Percentiles rank a stretch among this genome's conserved stretches.
Evolutionary conservation across 1,140 invertebrate genomes (phyloP).

Genomic region (Cotesia typhae): DNA sequence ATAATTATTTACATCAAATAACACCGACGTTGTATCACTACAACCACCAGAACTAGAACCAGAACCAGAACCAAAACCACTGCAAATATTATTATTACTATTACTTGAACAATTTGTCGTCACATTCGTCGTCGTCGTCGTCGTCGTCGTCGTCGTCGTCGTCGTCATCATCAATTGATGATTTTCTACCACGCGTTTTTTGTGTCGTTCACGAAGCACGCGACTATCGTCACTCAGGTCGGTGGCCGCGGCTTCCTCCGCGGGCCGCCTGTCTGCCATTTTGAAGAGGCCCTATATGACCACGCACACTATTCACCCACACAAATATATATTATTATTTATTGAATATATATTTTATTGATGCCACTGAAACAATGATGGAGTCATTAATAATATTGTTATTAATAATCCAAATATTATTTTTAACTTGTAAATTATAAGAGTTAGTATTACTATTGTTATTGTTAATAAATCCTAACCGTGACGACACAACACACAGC

Average conservation of each 20-base stretch:
- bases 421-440: too few relatives aligned
- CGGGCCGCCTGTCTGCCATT: slow-evolving; percentile 60
- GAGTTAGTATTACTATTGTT: neutral
- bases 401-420: neutral
- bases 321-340: slow-evolving; percentile 1
- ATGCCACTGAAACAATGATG: neutral
- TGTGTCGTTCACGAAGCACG: slow-evolving; percentile 52
- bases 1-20: slow-evolving; percentile 8
- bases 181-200: slow-evolving; percentile 41
- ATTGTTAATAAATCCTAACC: neutral
- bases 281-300: slow-evolving; percentile 42
- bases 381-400: too few relatives aligned
- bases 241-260: slow-evolving; percentile 49
- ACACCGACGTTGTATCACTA: slow-evolving; percentile 7
- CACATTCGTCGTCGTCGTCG: too few relatives aligned
- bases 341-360: too few relatives aligned
- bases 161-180: slow-evolving; percentile 1
- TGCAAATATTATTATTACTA: slow-evolving; percentile 7
- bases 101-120: neutral
- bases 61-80: slow-evolving; percentile 11
- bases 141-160: too few relatives aligned
- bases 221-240: slow-evolving; percentile 46
- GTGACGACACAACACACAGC: neutral
- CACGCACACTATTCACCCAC: slow-evolving; percentile 13
- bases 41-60: slow-evolving; percentile 26